These are phyloP conservation scores for Gorsachius magnificus DNA, from an alignment of 2,797 vertebrate genomes.

Conservation along the genomic window DNA sequence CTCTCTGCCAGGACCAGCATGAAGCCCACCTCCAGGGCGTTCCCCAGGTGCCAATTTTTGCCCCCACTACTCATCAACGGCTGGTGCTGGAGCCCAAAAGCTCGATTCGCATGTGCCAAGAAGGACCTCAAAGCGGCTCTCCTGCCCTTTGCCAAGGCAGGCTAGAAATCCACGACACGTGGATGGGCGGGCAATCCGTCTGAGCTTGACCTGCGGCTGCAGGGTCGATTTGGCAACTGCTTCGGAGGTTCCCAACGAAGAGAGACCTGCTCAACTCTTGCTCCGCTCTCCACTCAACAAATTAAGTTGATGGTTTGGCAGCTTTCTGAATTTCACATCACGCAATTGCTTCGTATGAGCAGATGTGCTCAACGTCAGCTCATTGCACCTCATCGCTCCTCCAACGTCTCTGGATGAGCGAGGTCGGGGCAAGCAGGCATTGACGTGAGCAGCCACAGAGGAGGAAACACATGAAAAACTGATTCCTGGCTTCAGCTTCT, in stretches of 20 bases:
- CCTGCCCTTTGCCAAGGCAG: background rate
- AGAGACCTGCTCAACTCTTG: background rate
- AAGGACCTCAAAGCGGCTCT: background rate
- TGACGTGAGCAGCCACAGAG: accelerated
- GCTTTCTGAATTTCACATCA: background rate
- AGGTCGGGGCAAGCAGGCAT: background rate
- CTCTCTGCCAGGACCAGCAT: background rate
- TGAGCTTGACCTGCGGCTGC: background rate
- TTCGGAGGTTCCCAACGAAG: background rate
- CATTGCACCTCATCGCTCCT: background rate
- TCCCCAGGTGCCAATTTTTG: too few species aligned
- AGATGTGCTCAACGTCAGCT: background rate
- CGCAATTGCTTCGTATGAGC: background rate
- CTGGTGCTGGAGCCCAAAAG: background rate
- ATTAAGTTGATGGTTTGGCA: background rate
- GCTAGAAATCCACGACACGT: background rate
- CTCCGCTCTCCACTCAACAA: background rate
- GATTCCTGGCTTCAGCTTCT: background rate
- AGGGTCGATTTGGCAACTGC: background rate
- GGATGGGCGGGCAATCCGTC: too few species aligned
- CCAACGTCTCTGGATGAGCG: accelerated
- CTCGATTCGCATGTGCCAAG: accelerated
- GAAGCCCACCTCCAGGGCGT: accelerated
- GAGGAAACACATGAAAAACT: accelerated
- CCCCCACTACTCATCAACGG: background rate